Base-by-base conservation (phyloP, 2,888 invertebrate genomes). In the Pteria penguin region DNA sequence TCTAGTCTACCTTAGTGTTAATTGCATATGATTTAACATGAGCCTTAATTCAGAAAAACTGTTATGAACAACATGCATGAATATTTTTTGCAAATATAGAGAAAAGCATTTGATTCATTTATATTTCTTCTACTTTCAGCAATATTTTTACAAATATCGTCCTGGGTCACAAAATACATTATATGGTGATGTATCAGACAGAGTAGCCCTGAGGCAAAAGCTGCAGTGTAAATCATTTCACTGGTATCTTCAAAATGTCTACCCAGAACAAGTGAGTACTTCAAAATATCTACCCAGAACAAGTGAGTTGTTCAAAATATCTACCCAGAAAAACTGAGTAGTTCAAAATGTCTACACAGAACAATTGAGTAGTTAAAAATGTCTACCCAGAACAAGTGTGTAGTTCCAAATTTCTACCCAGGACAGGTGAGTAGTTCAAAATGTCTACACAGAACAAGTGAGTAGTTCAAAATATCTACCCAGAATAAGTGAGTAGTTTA, bases 161-260 rank as follows among this genome's bases (percentile, higher is more conserved):
- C 95, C 95, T 2, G 92, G 92, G 73, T 94, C 94, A 1, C 86
- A 86, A 57, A 87, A 88, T 33, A 86, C 93, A 27, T 84, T 91
- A 4, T 96, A 94, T 82, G 99, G 98, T 0, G 96, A 98, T 90
- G 93, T 99, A 26, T 94, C 95, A 0, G 95, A 96, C 0, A 94
- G 98, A 65, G 83, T 95, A 11, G 93, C 94, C 32, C 92, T 99
- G 5, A 94, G 97, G 0, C 93, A 96, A 85, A 93, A 93, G n/a
- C 93, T 97, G 0, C 93, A 95, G 11, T 98, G 98, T 92, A 94
- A 96, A 82, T 93, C 95, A 29, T 98, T 98, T 92, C 94, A 95
- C 74, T 98, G 97, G 97, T 98, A 97, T 88, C 91, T 98, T 82
- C 95, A 96, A 69, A 95, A 95, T 79, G 94, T 98, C 2, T 97